Conservation (phyloP, 2,797 vertebrate genomes). For the Alauda arvensis region DNA sequence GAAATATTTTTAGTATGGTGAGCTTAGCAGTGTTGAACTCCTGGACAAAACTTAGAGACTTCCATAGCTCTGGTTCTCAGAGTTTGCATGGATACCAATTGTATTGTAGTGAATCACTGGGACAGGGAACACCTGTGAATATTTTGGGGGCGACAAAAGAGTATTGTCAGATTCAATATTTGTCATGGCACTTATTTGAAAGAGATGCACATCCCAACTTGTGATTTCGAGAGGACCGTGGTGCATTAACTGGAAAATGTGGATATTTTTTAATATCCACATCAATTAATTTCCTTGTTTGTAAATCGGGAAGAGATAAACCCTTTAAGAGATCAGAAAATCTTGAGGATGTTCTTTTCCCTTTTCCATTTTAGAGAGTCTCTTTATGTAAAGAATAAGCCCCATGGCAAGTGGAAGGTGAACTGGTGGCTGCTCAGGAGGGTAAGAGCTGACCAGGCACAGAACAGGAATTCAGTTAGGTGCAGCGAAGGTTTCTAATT, state of each 20-base stretch:
- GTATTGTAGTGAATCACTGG: not conserved
- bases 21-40: not conserved
- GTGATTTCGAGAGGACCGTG: not conserved
- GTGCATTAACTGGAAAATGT: not conserved
- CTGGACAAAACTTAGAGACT: not conserved
- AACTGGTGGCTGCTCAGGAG: not conserved
- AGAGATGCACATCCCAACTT: not conserved
- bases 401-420: not conserved
- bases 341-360: not conserved
- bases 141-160: constrained; percentile 16
- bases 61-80: not conserved
- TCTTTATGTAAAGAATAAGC: not conserved
- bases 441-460: not conserved
- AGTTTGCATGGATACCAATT: not conserved
- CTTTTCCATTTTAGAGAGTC: not conserved
- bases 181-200: not conserved
- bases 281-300: constrained; percentile 6
- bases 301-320: not conserved
- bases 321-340: not conserved
- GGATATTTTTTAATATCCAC: not conserved
- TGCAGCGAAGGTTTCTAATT: not conserved
- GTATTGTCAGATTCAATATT: constrained; percentile 44
- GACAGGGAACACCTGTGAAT: constrained; percentile 38
- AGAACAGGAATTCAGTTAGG: not conserved
- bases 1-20: not conserved